These are phyloP conservation scores for Oceanites oceanicus DNA, from an alignment of 2,113 vertebrate genomes.

Conservation along the genomic window DNA sequence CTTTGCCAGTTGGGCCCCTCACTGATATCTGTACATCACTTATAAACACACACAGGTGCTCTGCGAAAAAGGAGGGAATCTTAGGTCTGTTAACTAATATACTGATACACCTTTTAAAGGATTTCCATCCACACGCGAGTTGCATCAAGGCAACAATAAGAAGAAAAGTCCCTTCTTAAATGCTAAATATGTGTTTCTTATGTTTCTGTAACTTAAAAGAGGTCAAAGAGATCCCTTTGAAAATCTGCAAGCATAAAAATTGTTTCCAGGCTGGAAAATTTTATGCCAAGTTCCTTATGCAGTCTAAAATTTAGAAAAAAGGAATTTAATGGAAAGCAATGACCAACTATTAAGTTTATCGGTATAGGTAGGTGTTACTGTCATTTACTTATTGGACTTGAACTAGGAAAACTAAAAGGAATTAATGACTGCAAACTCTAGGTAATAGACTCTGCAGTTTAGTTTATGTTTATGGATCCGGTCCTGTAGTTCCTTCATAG, in stretches of 20 bases:
- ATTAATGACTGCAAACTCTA: background rate
- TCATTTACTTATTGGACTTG: background rate
- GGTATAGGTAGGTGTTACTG: background rate
- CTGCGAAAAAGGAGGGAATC: background rate
- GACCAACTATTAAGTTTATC: background rate
- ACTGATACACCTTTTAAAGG: background rate
- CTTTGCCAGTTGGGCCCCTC: background rate
- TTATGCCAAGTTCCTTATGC: background rate
- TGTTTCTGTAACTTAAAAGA: background rate
- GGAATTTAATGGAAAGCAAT: background rate
- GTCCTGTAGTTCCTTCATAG: background rate
- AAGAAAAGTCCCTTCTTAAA: background rate
- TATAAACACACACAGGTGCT: constrained; percentile 4
- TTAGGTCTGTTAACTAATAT: background rate
- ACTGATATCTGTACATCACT: background rate
- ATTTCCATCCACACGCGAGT: background rate
- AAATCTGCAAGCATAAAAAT: constrained; percentile 2
- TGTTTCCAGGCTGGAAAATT: constrained; percentile 3
- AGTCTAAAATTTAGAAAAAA: background rate
- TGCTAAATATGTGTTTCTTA: background rate
- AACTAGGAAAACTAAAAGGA: background rate
- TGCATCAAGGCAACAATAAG: background rate
- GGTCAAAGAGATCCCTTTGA: background rate
- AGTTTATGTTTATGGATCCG: background rate
- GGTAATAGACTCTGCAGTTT: background rate